Percentiles rank a stretch among this genome's conserved stretches.
These are phyloP conservation scores for Ectemnius lituratus DNA, from an alignment of 2,888 invertebrate species.

Conservation along the genomic window DNA sequence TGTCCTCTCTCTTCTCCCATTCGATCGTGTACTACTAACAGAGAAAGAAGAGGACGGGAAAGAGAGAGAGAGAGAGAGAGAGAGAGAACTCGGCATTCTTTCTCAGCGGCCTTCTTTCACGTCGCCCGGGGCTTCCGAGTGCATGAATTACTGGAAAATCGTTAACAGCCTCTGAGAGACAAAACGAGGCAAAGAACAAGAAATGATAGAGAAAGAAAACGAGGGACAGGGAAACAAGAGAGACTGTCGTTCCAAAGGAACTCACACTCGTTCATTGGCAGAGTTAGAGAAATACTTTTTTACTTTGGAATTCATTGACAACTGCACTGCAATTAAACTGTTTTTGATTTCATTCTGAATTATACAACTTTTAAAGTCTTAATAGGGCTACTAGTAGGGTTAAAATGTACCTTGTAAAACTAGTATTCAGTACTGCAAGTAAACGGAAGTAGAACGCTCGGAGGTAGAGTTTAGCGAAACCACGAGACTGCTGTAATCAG, in stretches of 20 bases:
- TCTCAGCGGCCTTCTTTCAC: neutral
- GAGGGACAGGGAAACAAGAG: neutral
- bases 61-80: neutral
- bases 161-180: neutral
- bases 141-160: slow-evolving; percentile 4
- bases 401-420: too few relatives aligned
- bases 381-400: too few relatives aligned
- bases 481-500: slow-evolving; percentile 1
- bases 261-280: neutral
- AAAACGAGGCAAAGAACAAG: neutral
- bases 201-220: neutral
- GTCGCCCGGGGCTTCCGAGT: neutral
- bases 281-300: too few relatives aligned
- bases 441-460: too few relatives aligned
- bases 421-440: too few relatives aligned
- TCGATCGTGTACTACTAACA: too few relatives aligned
- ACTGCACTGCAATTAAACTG: too few relatives aligned
- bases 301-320: too few relatives aligned
- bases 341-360: too few relatives aligned
- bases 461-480: too few relatives aligned
- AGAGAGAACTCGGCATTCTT: neutral
- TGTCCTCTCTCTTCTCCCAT: too few relatives aligned
- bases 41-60: neutral
- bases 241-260: neutral
- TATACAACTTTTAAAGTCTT: too few relatives aligned